Percentiles rank a stretch among this genome's conserved stretches.
These are phyloP conservation scores for Siniperca obscura DNA, from an alignment of 2,797 vertebrate genomes.

Conservation along the genomic window DNA sequence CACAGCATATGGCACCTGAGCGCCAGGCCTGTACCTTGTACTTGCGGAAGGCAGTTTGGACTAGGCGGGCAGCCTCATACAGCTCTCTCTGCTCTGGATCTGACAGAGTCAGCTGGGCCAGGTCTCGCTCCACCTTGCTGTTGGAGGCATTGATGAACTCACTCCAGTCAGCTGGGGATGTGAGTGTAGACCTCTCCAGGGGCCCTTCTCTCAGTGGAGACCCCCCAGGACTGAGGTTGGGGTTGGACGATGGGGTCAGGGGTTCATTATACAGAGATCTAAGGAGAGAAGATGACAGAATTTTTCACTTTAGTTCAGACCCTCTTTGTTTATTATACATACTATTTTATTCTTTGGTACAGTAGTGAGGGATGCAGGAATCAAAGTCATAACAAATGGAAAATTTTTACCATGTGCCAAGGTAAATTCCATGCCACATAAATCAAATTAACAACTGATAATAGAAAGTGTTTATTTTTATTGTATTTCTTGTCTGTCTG, in stretches of 20 bases:
- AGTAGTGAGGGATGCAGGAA: not conserved
- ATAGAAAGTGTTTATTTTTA: not conserved
- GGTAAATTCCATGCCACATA: not conserved
- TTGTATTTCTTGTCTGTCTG: not conserved
- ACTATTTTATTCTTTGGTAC: not conserved
- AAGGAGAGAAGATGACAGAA: constrained; percentile 48
- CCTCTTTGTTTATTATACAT: not conserved
- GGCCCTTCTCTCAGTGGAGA: constrained; percentile 90
- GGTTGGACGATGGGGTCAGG: constrained; percentile 92
- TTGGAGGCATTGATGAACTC: constrained; percentile 97
- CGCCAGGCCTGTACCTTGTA: constrained; percentile 92
- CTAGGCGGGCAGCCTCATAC: constrained; percentile 97
- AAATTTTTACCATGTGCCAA: not conserved
- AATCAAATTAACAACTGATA: not conserved
- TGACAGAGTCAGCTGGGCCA: constrained; percentile 97
- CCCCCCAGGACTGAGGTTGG: constrained; percentile 93
- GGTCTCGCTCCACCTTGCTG: constrained; percentile 97
- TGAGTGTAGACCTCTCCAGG: constrained; percentile 92
- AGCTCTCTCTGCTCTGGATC: constrained; percentile 98
- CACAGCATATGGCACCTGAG: constrained; percentile 63
- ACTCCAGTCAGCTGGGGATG: constrained; percentile 96
- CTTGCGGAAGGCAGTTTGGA: constrained; percentile 99
- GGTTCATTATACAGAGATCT: constrained; percentile 95
- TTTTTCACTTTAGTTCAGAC: not conserved
- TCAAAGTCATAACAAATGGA: not conserved